Base-by-base conservation (phyloP, 2,888 invertebrate species). In the Coelinius sp. region DNA sequence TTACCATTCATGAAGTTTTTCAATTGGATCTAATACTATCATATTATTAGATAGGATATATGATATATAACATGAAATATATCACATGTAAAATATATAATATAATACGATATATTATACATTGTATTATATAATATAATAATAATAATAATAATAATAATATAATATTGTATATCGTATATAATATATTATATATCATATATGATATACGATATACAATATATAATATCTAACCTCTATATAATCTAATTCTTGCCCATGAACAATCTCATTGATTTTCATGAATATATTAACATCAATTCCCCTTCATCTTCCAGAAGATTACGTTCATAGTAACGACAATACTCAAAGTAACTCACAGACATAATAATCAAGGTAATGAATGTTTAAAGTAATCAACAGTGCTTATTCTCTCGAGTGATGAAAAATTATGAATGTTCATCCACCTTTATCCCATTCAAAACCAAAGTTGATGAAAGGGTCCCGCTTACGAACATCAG, bases 331-430 rank as follows among this genome's bases (percentile, higher is more conserved):
- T 17, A 49, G 46, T 49, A 49, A 49, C 20, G 46, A 2, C n/a
- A 6, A 49, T 49, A 17, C 17, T 8, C 0, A 20, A 20, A 49
- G 46, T 49, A 17, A 6, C 17, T 14, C 46, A 8, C 6, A n/a
- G 41, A 2, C 5, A n/a, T 49, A 20, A 20, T 17, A 49, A 49
- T 49, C 44, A 44, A 44, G 46, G 46, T 7, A 17, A 1, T 14
- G 46, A 49, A 49, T 49, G n/a, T 49, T 49, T 49, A 7, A 49
- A 49, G 46, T 49, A 49, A 49, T 49, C 46, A 49, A 49, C 46
- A 17, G 46, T 1, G 8, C 46, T 49, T 20, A 20, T 20, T 49
- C 46, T 49, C 20, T 49, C 46, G 17, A 49, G 46, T 49, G 46
- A 17, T 49, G 46, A 49, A 17, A 17, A 49, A 49, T 49, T 49